phyloP scores from a whole-genome alignment of 2,888 invertebrate genomes.

The Arrhopalites spinosus region DNA sequence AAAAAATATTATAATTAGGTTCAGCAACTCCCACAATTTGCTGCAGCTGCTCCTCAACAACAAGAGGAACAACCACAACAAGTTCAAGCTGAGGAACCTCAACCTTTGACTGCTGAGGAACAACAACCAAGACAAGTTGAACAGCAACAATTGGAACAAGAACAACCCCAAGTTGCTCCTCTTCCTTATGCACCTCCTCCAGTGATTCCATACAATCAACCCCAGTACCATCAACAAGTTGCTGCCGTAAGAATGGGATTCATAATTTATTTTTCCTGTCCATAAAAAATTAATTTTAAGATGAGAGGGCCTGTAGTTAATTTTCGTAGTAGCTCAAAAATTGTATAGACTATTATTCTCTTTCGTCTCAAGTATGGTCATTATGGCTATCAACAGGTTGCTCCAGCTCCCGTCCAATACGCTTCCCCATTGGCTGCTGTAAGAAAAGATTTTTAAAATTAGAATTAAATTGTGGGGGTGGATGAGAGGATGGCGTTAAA shows the following conservation, averaged over 20 bases:
- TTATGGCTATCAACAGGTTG: not conserved
- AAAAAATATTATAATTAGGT: not conserved
- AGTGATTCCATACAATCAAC: conserved; percentile 55
- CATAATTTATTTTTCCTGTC: no score
- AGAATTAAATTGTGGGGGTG: not conserved
- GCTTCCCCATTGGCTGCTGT: conserved; percentile 11
- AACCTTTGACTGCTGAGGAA: conserved; percentile 14
- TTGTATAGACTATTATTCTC: no score
- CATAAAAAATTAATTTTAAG: no score
- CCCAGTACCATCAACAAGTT: not conserved
- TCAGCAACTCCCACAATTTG: not conserved
- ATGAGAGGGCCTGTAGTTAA: no score
- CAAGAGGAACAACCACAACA: conserved; percentile 19
- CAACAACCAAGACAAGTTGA: conserved; percentile 24
- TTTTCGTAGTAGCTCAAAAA: no score
- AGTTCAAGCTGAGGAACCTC: conserved; percentile 8
- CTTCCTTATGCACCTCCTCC: conserved; percentile 58
- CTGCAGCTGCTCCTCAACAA: not conserved
- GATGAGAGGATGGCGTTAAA: not conserved
- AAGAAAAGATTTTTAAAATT: not conserved
- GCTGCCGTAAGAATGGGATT: not conserved
- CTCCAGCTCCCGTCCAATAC: not conserved
- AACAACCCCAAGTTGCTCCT: conserved; percentile 55
- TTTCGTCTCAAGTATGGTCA: no score
- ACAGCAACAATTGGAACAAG: conserved; percentile 18